Evolutionary conservation across 2,797 vertebrate genomes (phyloP).

Genomic region (Acrossocheilus wenchowensis): DNA sequence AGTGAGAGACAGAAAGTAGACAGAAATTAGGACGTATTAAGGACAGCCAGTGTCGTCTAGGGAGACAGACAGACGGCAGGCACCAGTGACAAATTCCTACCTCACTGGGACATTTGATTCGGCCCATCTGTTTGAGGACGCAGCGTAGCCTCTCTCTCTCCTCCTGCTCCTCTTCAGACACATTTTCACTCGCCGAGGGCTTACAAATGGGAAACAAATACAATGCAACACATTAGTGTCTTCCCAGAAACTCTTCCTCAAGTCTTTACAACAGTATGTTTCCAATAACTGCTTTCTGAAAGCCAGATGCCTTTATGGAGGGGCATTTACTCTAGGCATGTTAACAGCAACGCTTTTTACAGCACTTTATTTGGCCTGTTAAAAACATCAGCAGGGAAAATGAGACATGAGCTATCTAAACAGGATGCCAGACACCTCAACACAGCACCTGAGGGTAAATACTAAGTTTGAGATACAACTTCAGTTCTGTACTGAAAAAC

Average conservation of each 20-base stretch:
- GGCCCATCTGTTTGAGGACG: conserved; percentile 96
- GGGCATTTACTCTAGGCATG: conserved; percentile 70
- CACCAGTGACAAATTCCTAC: conserved; percentile 73
- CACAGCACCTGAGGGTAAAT: background rate
- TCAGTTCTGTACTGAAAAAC: background rate
- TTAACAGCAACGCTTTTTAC: conserved; percentile 75
- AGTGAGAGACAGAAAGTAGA: conserved; percentile 47
- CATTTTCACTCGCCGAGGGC: conserved; percentile 81
- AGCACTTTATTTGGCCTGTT: conserved; percentile 52
- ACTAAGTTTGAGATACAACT: background rate
- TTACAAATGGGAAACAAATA: conserved; percentile 68
- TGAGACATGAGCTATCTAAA: conserved; percentile 60
- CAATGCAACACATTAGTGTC: conserved; percentile 62
- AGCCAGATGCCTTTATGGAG: conserved; percentile 64
- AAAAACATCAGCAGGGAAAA: conserved; percentile 58
- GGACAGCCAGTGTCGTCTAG: conserved; percentile 21
- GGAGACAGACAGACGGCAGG: conserved; percentile 57
- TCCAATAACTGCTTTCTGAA: conserved; percentile 64
- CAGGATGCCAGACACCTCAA: background rate
- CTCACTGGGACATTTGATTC: conserved; percentile 94
- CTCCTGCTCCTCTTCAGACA: conserved; percentile 85
- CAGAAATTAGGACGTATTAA: conserved; percentile 29
- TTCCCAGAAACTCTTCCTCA: conserved; percentile 53
- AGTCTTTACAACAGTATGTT: conserved; percentile 65
- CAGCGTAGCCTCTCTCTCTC: conserved; percentile 91